A percentile compares a stretch with the other conserved stretches of the same genome.
These are phyloP conservation scores for Cirrhinus molitorella DNA, from an alignment of 2,797 vertebrate species.

Conservation along the genomic window DNA sequence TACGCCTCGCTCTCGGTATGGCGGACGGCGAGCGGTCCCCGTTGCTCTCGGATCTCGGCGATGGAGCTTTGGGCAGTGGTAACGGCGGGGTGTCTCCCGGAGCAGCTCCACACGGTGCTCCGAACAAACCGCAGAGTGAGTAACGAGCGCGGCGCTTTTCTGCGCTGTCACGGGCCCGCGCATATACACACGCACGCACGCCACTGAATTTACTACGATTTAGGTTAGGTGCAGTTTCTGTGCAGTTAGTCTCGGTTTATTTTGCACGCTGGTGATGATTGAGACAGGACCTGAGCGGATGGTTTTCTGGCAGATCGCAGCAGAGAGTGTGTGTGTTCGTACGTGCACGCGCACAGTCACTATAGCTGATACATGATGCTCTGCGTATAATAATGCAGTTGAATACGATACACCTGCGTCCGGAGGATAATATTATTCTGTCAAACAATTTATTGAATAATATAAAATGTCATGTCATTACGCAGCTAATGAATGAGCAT, in stretches of 20 bases:
- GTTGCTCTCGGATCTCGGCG: conserved; percentile 87
- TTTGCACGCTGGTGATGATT: neutral
- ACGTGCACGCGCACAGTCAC: neutral
- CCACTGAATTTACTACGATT: neutral
- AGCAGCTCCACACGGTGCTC: conserved; percentile 78
- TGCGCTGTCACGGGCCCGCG: conserved; percentile 45
- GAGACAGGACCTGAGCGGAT: neutral
- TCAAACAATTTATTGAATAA: neutral
- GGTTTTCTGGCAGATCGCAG: neutral
- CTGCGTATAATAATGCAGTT: neutral
- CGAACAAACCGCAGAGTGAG: conserved; percentile 88
- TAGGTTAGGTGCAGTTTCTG: no score
- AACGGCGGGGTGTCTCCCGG: conserved; percentile 81
- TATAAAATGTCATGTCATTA: neutral
- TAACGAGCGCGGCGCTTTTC: conserved; percentile 52
- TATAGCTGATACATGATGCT: neutral
- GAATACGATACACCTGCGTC: neutral
- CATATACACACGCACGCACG: neutral
- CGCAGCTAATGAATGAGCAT: conserved; percentile 6
- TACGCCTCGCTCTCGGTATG: conserved; percentile 80
- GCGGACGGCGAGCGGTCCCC: conserved; percentile 94
- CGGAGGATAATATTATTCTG: neutral
- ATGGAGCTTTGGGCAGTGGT: conserved; percentile 82
- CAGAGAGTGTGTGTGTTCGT: neutral
- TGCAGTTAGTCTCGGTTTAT: neutral